Evolutionary conservation across 2,888 invertebrate genomes (phyloP), one percentile per base, ranked within the genome.

Genomic region (Fragum fragum): DNA sequence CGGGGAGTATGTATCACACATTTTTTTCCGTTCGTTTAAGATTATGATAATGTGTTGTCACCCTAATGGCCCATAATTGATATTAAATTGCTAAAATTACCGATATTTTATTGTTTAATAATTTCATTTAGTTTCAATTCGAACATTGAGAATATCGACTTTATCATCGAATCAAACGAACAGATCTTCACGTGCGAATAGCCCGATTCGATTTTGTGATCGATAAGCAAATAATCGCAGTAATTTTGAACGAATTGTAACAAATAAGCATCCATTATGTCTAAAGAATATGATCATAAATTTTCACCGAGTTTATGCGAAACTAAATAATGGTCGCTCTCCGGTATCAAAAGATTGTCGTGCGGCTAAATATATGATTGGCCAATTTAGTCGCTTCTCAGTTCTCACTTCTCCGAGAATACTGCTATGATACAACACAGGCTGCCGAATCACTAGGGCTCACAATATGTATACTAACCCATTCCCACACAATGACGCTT

Each of bases 191-290:
- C 74, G 61, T 29, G 36, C 52, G 53, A 53, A 52, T 74, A 29
- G 26, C 68, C 21, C 68, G 66, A 39, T 66, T 66, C 66, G 42
- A 74, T 74, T 74, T 73, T 52, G 39, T 36, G 74, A 74, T 74
- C 74, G 74, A 74, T 74, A 74, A 66, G 74, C 74, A 74, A 23
- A 28, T 66, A 68, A 74, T 74, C 42, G 57, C 23, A 11, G 26
- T 52, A 52, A 73, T 59, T 42, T 63, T 61, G 18, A 39, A 36
- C 70, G 29, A 26, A 53, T 36, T 39, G 66, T 68, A 29, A 39
- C 55, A 32, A 63, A 63, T 63, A 28, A 68, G 74, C 61, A 53
- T 55, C 55, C 23, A 55, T 66, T 59, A 76, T 57, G 42, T 39
- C 23, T 21, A 26, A 42, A 42, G 66, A 66, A 66, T 66, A 26